Evolutionary conservation across 2,888 invertebrate species (phyloP).

Genomic region (Apeira syringaria): DNA sequence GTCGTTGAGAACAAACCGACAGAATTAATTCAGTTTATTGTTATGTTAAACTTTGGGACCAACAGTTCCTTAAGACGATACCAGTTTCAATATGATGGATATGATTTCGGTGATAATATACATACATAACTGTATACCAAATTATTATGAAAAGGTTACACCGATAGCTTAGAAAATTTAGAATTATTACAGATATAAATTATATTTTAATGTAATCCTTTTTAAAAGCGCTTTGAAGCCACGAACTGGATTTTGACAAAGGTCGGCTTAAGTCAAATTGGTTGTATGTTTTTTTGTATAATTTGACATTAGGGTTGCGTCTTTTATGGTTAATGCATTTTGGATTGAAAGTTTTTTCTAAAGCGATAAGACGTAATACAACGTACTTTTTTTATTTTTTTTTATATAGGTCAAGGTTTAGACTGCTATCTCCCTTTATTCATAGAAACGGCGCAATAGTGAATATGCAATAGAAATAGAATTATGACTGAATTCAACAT

Average conservation of each 20-base stretch:
- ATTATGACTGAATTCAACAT: too few relatives aligned
- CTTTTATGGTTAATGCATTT: too few relatives aligned
- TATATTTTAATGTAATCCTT: slow-evolving; percentile 46
- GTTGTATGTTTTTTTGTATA: slow-evolving; percentile 36
- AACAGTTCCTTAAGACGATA: slow-evolving; percentile 35
- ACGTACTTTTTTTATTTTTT: too few relatives aligned
- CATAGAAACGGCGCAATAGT: too few relatives aligned
- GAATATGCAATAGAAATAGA: too few relatives aligned
- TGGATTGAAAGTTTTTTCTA: too few relatives aligned
- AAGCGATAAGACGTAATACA: too few relatives aligned
- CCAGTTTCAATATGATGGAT: slow-evolving; percentile 36
- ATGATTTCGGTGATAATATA: slow-evolving; percentile 30
- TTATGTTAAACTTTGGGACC: slow-evolving; percentile 54
- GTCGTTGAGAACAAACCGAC: slow-evolving; percentile 38
- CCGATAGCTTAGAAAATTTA: slow-evolving; percentile 41
- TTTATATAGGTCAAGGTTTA: too few relatives aligned
- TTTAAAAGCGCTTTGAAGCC: slow-evolving; percentile 39
- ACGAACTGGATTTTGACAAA: slow-evolving; percentile 46
- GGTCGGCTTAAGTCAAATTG: slow-evolving; percentile 43
- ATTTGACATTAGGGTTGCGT: slow-evolving; percentile 15
- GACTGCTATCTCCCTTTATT: too few relatives aligned
- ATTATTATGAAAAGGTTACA: slow-evolving; percentile 24
- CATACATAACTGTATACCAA: slow-evolving; percentile 10
- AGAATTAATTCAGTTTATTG: slow-evolving; percentile 62
- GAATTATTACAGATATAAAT: slow-evolving; percentile 55